Percentiles rank a stretch among this genome's conserved stretches.
phyloP scores from a whole-genome alignment of 1,140 invertebrate genomes.

The Doryteuthis pealeii region DNA sequence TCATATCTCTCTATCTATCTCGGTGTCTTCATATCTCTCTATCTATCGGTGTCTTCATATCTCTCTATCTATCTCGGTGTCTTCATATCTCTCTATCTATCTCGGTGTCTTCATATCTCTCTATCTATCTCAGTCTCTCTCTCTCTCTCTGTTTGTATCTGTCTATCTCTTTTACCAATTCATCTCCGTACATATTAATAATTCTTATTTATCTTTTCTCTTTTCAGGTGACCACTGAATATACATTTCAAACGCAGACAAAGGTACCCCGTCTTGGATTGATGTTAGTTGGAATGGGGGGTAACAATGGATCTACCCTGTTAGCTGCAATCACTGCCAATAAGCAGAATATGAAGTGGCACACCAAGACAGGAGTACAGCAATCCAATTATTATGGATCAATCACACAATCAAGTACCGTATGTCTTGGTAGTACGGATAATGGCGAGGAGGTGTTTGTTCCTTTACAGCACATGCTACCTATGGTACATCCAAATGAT shows the following conservation, averaged over 20 bases:
- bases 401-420: constrained; percentile 85
- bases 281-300: constrained; percentile 94
- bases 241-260: constrained; percentile 63
- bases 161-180: no score
- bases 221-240: constrained; percentile 24
- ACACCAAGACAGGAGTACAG: constrained; percentile 72
- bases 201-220: no score
- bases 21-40: no score
- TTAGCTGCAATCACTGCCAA: constrained; percentile 93
- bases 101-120: no score
- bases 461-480: constrained; percentile 79
- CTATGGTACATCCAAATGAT: constrained; percentile 88
- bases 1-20: no score
- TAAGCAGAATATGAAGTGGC: constrained; percentile 77
- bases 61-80: no score
- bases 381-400: constrained; percentile 80
- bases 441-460: constrained; percentile 72
- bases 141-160: no score
- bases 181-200: no score
- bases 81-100: no score
- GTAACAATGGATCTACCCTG: constrained; percentile 85
- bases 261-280: constrained; percentile 76
- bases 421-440: constrained; percentile 70
- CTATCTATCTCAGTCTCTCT: no score
- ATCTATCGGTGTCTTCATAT: no score